Evolutionary conservation across 1,140 invertebrate species (phyloP).

Genomic region (Macrotrachela quadricornifera): DNA sequence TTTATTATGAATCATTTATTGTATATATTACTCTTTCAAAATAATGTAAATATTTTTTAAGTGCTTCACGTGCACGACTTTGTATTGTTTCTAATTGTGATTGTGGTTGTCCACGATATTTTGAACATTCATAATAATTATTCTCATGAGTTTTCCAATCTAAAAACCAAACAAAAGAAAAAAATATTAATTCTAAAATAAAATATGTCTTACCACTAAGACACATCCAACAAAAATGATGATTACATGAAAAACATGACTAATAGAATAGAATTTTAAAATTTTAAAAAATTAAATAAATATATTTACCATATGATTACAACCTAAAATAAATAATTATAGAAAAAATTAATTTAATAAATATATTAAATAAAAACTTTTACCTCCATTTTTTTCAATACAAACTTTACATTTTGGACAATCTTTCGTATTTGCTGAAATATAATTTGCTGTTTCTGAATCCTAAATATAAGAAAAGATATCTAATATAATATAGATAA

Average conservation of each 20-base stretch:
- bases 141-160: conserved; percentile 95
- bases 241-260: conserved; percentile 91
- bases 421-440: conserved; percentile 87
- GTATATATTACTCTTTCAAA: too few species aligned
- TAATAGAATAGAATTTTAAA: too few species aligned
- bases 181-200: not conserved
- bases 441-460: conserved; percentile 96
- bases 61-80: conserved; percentile 64
- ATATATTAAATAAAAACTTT: too few species aligned
- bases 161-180: too few species aligned
- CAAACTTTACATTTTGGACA: conserved; percentile 97
- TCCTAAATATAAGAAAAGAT: conserved; percentile 33
- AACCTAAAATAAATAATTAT: too few species aligned
- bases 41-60: conserved; percentile 98
- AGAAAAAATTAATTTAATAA: too few species aligned
- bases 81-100: conserved; percentile 79
- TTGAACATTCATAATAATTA: conserved; percentile 85
- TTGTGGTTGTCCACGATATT: conserved; percentile 45
- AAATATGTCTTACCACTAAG: not conserved
- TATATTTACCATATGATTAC: conserved; percentile 99
- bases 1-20: too few species aligned
- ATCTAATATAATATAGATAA: too few species aligned
- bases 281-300: too few species aligned
- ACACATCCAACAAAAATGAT: conserved; percentile 79
- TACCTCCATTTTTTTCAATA: conserved; percentile 98